These are phyloP conservation scores for Phrynocephalus vlangalii DNA, from an alignment of 2,797 vertebrate species.

Conservation along the genomic window DNA sequence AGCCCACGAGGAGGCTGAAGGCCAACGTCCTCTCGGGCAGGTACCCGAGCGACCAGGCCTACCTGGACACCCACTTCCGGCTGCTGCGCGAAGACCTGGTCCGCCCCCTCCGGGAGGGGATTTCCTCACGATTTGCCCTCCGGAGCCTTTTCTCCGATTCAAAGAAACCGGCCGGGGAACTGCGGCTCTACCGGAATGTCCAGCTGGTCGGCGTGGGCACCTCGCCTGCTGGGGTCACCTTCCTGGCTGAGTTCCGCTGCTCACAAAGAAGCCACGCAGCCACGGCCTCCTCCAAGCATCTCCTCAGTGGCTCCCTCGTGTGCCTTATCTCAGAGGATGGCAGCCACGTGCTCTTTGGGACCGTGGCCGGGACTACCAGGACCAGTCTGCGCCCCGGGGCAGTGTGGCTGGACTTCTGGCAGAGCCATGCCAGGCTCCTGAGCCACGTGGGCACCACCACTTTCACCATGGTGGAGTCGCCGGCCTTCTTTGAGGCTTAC, in stretches of 20 bases:
- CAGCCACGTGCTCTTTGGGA: conserved; percentile 24
- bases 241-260: not conserved
- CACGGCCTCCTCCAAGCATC: not conserved
- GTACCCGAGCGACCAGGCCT: not conserved
- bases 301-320: conserved; percentile 32
- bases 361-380: not conserved
- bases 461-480: conserved; percentile 47
- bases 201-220: not conserved
- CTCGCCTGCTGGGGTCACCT: not conserved
- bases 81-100: conserved; percentile 39
- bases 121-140: conserved; percentile 4
- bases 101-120: conserved; percentile 15
- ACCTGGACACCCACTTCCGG: conserved; percentile 47
- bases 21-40: conserved; percentile 4
- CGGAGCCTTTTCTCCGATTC: not conserved
- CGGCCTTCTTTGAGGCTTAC: conserved; percentile 42
- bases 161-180: not conserved
- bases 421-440: not conserved
- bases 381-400: not conserved
- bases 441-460: not conserved
- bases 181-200: conserved; percentile 11
- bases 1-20: not conserved
- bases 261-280: fast-evolving
- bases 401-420: not conserved
- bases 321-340: conserved; percentile 16